phyloP scores from a whole-genome alignment of 2,888 invertebrate species.

The Notodonta dromedarius region DNA sequence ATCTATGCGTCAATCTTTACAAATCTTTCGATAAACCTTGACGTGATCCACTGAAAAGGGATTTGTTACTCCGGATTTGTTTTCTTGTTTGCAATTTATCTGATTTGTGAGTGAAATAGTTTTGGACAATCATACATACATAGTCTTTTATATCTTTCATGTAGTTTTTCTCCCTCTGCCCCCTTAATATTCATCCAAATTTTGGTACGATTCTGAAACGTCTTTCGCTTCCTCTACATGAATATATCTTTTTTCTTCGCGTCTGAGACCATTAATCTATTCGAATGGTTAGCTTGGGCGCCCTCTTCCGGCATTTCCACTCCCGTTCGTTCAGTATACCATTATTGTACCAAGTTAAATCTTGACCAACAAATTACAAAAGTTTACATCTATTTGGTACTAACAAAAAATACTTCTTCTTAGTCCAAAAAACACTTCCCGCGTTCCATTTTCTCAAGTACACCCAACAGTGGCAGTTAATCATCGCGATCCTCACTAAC shows the following conservation, averaged over 20 bases:
- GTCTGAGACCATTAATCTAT: no score
- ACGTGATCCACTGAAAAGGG: slow-evolving; percentile 1
- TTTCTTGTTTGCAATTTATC: not conserved
- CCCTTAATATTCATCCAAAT: no score
- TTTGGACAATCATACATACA: no score
- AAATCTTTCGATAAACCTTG: not conserved
- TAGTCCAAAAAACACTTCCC: not conserved
- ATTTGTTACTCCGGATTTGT: not conserved
- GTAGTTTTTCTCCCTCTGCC: no score
- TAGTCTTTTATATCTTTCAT: no score
- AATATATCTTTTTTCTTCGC: no score
- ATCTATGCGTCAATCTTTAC: slow-evolving; percentile 1
- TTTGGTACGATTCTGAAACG: no score
- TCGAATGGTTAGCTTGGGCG: no score
- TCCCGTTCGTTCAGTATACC: no score
- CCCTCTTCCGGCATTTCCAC: no score
- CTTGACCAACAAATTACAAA: not conserved
- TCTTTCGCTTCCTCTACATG: no score
- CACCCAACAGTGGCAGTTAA: slow-evolving; percentile 35
- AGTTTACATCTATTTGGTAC: not conserved
- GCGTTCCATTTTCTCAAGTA: slow-evolving; percentile 31
- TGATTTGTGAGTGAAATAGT: not conserved
- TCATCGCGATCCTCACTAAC: slow-evolving; percentile 40
- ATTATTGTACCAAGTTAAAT: not conserved
- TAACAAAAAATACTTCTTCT: not conserved